Evolutionary conservation across 2,888 invertebrate species (phyloP).

Genomic region (Diploptera punctata): DNA sequence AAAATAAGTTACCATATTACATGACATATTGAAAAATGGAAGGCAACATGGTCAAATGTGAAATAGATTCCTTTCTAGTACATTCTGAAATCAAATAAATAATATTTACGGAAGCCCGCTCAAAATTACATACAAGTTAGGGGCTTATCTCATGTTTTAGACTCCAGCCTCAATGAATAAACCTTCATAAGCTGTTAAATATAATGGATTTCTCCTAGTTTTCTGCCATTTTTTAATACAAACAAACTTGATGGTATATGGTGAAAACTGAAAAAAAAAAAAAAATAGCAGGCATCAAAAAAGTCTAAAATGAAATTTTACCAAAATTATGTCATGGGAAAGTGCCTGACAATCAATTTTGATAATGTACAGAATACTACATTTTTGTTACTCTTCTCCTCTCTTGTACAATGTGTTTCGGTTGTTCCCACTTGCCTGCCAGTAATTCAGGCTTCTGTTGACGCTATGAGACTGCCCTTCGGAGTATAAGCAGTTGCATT

Average conservation of each 20-base stretch:
- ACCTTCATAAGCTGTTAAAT: too few relatives aligned
- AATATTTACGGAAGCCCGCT: constrained; percentile 19
- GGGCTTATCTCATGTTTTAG: too few relatives aligned
- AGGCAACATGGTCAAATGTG: constrained; percentile 15
- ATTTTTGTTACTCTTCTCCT: constrained; percentile 14
- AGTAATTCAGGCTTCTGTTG: constrained; percentile 61
- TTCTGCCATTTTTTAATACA: too few relatives aligned
- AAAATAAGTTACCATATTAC: too few relatives aligned
- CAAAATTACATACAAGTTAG: too few relatives aligned
- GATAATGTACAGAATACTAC: constrained; percentile 19
- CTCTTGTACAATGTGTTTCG: background rate
- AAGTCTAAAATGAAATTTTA: background rate
- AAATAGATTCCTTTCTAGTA: too few relatives aligned
- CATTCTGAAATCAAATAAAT: too few relatives aligned
- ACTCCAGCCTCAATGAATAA: too few relatives aligned
- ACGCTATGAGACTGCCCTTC: constrained; percentile 68
- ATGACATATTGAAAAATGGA: constrained; percentile 15
- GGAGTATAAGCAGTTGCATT: constrained; percentile 93
- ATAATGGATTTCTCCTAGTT: too few relatives aligned
- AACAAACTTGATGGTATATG: too few relatives aligned
- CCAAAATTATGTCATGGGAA: constrained; percentile 12
- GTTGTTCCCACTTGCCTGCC: constrained; percentile 23
- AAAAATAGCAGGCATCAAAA: constrained; percentile 4
- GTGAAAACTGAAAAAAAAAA: too few relatives aligned
- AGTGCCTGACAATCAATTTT: constrained; percentile 10